phyloP scores from a whole-genome alignment of 37 sponge, comb jelly and placozoan species.

The Eunapius fragilis region DNA sequence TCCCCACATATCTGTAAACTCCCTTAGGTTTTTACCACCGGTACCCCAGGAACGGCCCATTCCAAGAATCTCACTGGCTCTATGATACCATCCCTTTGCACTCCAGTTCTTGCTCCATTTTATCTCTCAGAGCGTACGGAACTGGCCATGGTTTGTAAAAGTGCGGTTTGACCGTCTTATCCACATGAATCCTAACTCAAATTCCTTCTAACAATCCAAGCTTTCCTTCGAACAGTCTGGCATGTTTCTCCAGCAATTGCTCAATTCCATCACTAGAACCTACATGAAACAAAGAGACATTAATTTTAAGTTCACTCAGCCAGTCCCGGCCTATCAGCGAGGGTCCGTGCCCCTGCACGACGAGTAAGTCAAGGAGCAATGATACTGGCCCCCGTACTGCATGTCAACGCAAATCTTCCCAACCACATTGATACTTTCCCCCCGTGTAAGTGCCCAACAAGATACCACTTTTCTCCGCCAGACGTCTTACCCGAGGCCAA shows the following conservation, averaged over 20 bases:
- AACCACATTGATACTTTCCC: constrained; percentile 1
- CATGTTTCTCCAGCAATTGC: constrained; percentile 1
- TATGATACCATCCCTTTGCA: constrained; percentile 20
- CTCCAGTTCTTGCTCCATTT: constrained; percentile 6
- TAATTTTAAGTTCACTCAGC: not conserved
- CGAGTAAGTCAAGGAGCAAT: constrained; percentile 1
- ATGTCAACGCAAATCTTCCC: not conserved
- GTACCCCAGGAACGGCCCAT: constrained; percentile 42
- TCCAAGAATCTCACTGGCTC: constrained; percentile 19
- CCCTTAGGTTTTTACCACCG: constrained; percentile 26
- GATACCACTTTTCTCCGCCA: not conserved
- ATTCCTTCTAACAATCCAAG: constrained; percentile 11
- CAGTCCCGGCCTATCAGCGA: not conserved
- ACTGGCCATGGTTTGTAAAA: constrained; percentile 16
- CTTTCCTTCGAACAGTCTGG: not conserved
- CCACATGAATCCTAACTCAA: not conserved
- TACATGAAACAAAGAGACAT: not conserved
- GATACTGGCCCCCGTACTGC: not conserved
- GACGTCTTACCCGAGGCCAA: not conserved
- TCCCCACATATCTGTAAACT: constrained; percentile 33
- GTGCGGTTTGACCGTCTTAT: too few relatives aligned
- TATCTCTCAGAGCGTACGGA: constrained; percentile 6
- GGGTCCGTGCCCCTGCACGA: not conserved
- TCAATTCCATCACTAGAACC: not conserved
- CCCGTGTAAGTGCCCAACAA: not conserved